Evolutionary conservation across 2,888 invertebrate species (phyloP).

Genomic region (Brassicogethes aeneus): DNA sequence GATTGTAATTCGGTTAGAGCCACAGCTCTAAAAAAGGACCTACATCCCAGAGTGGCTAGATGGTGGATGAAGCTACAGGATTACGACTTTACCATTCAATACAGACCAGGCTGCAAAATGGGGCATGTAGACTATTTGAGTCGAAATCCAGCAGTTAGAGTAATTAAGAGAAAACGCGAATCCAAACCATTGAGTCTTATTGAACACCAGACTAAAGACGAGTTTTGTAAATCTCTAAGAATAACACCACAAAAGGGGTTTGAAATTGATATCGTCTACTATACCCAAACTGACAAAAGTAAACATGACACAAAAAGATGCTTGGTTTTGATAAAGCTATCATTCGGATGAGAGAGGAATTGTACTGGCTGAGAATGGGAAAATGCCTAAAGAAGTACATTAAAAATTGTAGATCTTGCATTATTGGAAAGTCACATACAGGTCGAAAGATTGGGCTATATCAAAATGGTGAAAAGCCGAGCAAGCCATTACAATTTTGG

Average conservation of each 20-base stretch:
- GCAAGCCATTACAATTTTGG: slow-evolving; percentile 10
- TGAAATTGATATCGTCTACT: too few relatives aligned
- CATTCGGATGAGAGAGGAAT: slow-evolving; percentile 7
- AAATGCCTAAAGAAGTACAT: slow-evolving; percentile 10
- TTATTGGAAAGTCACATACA: slow-evolving; percentile 16
- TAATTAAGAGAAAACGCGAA: too few relatives aligned
- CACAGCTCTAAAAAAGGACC: slow-evolving; percentile 1
- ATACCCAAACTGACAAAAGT: too few relatives aligned
- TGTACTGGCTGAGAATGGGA: slow-evolving; percentile 9
- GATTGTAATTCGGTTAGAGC: slow-evolving; percentile 1
- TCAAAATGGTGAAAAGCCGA: slow-evolving; percentile 9
- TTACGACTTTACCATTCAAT: too few relatives aligned
- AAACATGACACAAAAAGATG: too few relatives aligned
- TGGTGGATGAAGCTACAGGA: slow-evolving; percentile 5
- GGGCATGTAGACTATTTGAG: too few relatives aligned
- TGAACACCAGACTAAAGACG: too few relatives aligned
- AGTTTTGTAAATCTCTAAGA: too few relatives aligned
- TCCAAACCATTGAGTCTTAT: too few relatives aligned
- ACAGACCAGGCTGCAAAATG: too few relatives aligned
- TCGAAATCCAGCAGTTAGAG: too few relatives aligned
- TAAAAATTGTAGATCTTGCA: slow-evolving; percentile 11
- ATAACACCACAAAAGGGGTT: too few relatives aligned
- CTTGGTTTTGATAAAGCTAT: slow-evolving; percentile 8
- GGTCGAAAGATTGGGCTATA: slow-evolving; percentile 6
- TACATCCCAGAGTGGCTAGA: slow-evolving; percentile 1